Base-by-base conservation (phyloP, 2,888 invertebrate genomes). In the Pimpla rufipes region DNA sequence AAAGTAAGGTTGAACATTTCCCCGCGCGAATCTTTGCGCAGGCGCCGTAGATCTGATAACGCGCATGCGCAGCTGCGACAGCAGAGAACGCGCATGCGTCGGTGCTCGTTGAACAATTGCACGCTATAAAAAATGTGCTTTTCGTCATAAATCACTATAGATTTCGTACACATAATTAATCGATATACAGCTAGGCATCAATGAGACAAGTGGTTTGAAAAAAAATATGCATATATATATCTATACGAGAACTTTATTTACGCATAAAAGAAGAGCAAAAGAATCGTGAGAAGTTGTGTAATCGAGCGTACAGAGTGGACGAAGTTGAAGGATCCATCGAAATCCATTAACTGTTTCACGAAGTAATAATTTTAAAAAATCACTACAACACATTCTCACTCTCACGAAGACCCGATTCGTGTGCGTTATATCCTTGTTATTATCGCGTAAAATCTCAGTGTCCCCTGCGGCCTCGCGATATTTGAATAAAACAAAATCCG, bases 101-200 rank as follows among this genome's bases (percentile, higher is more conserved):
- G n/a, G 29, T 35, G 47, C 47, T 35, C n/a, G 52, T 52, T 40
- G 13, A 70, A 52, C 7, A 29, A 52, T 35, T 21, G 52, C 70
- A 70, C 70, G 70, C 70, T 70, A 70, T 55, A 70, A 68, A 23
- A 75, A 66, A 75, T 55, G 52, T 75, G 52, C 75, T 74, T 74
- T 62, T 52, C 40, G 37, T 75, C 64, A 75, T 64, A n/a, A 40
- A 66, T 74, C 47, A 47, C 35, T 62, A 73, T 75, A 75, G 75
- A 75, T 75, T 75, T 75, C 75, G 21, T 75, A 75, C 75, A 75
- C 64, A 64, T 21, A 18, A 16, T 21, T 42, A 66, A 45, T 42
- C 42, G 40, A 66, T 5, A 13, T 21, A 45, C 50, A 18, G 55
- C 50, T 67, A 47, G 45, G n/a, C 52, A 55, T 21, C 37, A 59